A percentile compares a stretch with the other conserved stretches of the same genome.
Conservation (phyloP, 2,797 vertebrate species). For the Mionectes olivaceus region DNA sequence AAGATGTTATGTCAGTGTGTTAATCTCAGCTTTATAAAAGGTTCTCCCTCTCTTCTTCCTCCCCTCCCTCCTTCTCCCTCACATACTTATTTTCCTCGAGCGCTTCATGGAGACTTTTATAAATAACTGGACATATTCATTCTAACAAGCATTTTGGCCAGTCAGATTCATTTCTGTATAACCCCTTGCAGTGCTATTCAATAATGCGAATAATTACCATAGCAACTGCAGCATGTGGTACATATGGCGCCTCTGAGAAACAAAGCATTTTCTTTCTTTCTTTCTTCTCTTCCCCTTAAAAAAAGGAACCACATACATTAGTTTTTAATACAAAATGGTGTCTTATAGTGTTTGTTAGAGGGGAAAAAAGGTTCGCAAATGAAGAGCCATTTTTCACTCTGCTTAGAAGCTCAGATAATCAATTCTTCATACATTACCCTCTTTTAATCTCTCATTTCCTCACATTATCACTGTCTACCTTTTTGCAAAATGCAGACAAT, state of each 20-base stretch:
- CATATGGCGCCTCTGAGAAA: conserved; percentile 73
- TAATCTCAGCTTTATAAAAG: neutral
- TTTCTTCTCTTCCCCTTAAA: conserved; percentile 36
- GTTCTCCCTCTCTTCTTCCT: neutral
- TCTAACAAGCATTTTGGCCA: conserved; percentile 63
- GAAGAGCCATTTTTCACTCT: neutral
- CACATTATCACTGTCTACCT: conserved; percentile 35
- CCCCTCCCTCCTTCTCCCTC: neutral
- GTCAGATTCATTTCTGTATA: conserved; percentile 73
- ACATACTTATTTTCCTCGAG: conserved; percentile 55
- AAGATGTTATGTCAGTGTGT: neutral
- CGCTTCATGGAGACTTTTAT: conserved; percentile 71
- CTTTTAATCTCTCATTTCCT: conserved; percentile 7
- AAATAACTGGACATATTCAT: conserved; percentile 74
- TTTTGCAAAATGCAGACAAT: conserved; percentile 27
- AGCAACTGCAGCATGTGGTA: conserved; percentile 79
- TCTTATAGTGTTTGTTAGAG: conserved; percentile 65
- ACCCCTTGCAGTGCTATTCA: conserved; percentile 79
- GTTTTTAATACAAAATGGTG: conserved; percentile 70
- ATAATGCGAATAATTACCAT: conserved; percentile 82
- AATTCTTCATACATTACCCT: neutral
- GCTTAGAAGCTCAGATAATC: neutral
- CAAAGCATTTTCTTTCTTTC: conserved; percentile 70
- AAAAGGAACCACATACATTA: conserved; percentile 44
- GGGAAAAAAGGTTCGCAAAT: conserved; percentile 19